A percentile compares a stretch with the other conserved stretches of the same genome.
Conservation (phyloP, 2,888 invertebrate species). For the Hypomecis atomaria region DNA sequence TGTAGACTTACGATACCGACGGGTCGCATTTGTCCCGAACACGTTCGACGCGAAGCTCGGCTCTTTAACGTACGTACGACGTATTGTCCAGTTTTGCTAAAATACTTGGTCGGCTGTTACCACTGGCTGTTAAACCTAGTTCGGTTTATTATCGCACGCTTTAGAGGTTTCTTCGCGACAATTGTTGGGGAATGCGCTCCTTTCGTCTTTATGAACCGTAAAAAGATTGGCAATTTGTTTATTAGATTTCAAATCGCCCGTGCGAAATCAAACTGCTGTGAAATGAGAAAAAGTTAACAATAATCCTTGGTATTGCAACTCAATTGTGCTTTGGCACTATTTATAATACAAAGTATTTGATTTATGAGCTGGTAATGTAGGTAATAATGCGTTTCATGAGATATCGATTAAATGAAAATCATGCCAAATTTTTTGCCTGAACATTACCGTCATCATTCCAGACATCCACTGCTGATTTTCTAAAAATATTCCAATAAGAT, state of each 20-base stretch:
- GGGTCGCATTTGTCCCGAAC: conserved; percentile 78
- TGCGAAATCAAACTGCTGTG: not conserved
- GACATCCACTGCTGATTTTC: too few species aligned
- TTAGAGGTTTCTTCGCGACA: conserved; percentile 60
- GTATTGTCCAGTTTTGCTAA: conserved; percentile 71
- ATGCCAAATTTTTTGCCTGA: too few species aligned
- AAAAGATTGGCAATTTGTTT: conserved; percentile 53
- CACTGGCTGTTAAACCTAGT: conserved; percentile 43
- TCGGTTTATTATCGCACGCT: conserved; percentile 71
- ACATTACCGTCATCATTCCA: too few species aligned
- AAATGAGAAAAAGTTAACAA: not conserved
- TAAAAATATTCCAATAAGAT: too few species aligned
- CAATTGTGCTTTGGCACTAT: too few species aligned
- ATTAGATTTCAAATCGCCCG: conserved; percentile 24
- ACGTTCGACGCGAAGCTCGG: conserved; percentile 72
- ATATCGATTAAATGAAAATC: too few species aligned
- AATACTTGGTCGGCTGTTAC: conserved; percentile 25
- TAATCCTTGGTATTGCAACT: too few species aligned
- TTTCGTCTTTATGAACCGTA: conserved; percentile 71
- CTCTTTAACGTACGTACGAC: conserved; percentile 75
- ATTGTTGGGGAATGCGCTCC: conserved; percentile 55
- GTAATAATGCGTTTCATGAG: too few species aligned
- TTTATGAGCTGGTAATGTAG: too few species aligned
- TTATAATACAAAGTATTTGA: too few species aligned
- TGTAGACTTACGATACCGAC: conserved; percentile 78